A percentile compares a stretch with the other conserved stretches of the same genome.
Evolutionary conservation across 1,140 invertebrate species (phyloP).

Genomic region (Caligus rogercresseyi): DNA sequence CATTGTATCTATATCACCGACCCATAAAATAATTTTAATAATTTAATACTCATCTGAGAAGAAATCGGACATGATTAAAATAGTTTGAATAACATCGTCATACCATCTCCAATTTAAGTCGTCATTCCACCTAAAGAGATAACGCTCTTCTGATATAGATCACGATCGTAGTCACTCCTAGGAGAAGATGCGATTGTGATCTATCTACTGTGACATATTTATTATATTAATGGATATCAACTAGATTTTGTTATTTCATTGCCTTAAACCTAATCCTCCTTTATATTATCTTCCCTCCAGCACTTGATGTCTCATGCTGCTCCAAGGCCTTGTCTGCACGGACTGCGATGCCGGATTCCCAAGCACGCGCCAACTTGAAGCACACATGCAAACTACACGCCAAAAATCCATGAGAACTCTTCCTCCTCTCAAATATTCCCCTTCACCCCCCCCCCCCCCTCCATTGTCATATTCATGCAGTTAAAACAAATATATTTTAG

Average conservation of each 20-base stretch:
- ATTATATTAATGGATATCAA: neutral
- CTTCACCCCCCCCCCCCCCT: no score
- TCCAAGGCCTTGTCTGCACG: conserved; percentile 27
- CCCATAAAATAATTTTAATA: neutral
- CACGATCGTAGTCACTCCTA: no score
- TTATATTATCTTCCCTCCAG: conserved; percentile 22
- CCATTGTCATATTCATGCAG: no score
- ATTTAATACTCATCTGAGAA: no score
- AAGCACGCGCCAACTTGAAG: conserved; percentile 24
- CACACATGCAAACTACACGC: conserved; percentile 26
- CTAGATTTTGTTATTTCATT: neutral
- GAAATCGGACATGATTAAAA: no score
- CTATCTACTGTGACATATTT: neutral
- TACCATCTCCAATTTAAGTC: no score
- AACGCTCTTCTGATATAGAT: no score
- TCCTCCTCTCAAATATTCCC: no score
- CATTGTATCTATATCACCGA: no score
- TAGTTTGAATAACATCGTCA: no score
- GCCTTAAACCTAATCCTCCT: neutral
- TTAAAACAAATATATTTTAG: no score
- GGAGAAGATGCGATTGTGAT: no score
- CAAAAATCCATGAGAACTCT: neutral
- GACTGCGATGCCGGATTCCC: conserved; percentile 29
- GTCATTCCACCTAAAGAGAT: neutral
- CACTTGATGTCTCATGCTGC: conserved; percentile 26